Evolutionary conservation across 1,140 invertebrate genomes (phyloP).

Genomic region (Nomia melanderi): DNA sequence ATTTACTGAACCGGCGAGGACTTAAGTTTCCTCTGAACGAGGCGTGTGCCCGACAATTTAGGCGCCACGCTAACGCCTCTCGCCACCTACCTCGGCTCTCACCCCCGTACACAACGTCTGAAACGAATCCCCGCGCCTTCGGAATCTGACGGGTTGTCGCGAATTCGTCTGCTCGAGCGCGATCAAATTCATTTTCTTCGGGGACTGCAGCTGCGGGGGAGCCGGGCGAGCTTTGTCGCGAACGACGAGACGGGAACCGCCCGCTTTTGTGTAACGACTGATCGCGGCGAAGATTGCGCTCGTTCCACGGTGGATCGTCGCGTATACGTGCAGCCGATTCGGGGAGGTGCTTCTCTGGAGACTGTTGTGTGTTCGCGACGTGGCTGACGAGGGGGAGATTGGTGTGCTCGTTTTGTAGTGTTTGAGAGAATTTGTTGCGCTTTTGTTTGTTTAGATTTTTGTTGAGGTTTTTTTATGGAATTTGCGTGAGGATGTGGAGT

Average conservation of each 20-base stretch:
- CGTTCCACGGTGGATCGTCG: no score
- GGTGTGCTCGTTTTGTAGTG: no score
- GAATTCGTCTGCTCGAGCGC: neutral
- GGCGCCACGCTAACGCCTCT: slow-evolving; percentile 1
- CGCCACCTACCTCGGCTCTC: neutral
- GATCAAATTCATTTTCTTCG: neutral
- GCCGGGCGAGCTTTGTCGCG: neutral
- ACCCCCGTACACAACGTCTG: neutral
- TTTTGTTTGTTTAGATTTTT: no score
- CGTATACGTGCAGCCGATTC: no score
- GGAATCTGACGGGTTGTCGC: neutral
- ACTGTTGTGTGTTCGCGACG: no score
- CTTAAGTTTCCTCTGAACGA: neutral
- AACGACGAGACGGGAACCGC: neutral
- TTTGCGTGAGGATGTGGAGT: no score
- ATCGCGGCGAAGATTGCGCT: no score
- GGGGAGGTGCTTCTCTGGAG: no score
- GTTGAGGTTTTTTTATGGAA: no score
- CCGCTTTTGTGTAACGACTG: neutral
- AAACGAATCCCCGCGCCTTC: neutral
- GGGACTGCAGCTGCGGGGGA: no score
- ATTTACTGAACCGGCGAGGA: neutral
- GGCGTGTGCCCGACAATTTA: neutral
- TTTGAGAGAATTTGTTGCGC: no score
- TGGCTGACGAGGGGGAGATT: no score